Evolutionary conservation across 2,797 vertebrate genomes (phyloP), one percentile per base, ranked within the genome.

Genomic region (Euthynnus affinis): DNA sequence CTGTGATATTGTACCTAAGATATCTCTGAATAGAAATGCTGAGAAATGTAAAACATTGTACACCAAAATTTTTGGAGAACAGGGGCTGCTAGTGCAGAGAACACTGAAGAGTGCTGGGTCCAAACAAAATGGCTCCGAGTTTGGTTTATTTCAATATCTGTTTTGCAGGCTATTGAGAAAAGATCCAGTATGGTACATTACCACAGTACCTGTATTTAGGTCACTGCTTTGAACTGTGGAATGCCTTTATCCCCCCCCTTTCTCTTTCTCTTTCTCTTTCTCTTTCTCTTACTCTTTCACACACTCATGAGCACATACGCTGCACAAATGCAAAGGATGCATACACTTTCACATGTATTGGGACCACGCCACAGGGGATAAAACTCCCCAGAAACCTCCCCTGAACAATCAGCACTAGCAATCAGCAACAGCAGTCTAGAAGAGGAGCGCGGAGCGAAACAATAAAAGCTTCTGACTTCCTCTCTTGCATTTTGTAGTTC

Each of bases 131-230:
- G 58, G 34, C 22, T 82, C 46, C 22, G 71, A 63, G 69, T 62
- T 40, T 64, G n/a, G 18, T 64, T 40, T 62, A 40, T 64, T 81
- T 77, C 65, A 80, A 34, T 65, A 22, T 74, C 37, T 81, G 20
- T 71, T 78, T 84, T 86, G 83, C 74, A 80, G 53, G 32, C 78
- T 68, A 57, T 61, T 72, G 57, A 78, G 57, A 73, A 37, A 44
- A 55, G 71, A 75, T 78, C 52, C 42, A 68, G 66, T 72, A 20
- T 56, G 66, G 18, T 81, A 62, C 77, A 88, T 87, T 58, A 59
- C 48, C 70, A 62, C 74, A 78, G 71, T 85, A 91, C 87, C 87
- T 92, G 88, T 87, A 91, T 92, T 91, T 91, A 92, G 93, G 93
- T 93, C 93, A 92, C 52, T 0, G 68, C 87, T 88, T 88, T 88